Conservation (phyloP, 2,888 invertebrate genomes). For the Agriopis marginaria region DNA sequence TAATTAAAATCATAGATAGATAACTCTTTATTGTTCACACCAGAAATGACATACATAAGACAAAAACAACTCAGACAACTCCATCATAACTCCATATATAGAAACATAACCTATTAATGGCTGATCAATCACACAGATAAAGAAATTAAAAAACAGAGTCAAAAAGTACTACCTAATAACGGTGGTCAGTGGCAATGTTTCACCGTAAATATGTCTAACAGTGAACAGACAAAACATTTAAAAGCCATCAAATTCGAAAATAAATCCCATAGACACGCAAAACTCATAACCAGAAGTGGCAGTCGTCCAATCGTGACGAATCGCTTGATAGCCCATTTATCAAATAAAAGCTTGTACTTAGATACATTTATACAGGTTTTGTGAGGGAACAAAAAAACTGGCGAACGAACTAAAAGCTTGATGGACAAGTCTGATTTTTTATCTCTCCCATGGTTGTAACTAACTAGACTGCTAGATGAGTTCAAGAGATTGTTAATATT, state of each 20-base stretch:
- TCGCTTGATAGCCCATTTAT: constrained; percentile 43
- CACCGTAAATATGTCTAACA: neutral
- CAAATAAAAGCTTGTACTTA: constrained; percentile 22
- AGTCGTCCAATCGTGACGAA: constrained; percentile 39
- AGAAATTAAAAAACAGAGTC: too few relatives aligned
- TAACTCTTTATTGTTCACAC: too few relatives aligned
- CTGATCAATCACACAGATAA: too few relatives aligned
- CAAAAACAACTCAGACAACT: too few relatives aligned
- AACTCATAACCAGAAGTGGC: constrained; percentile 37
- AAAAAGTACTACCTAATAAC: neutral
- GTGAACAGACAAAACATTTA: constrained; percentile 2
- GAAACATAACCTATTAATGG: too few relatives aligned
- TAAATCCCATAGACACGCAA: constrained; percentile 36
- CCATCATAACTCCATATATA: too few relatives aligned
- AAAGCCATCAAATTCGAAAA: constrained; percentile 20
- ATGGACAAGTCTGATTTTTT: constrained; percentile 37
- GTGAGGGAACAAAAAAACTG: constrained; percentile 34
- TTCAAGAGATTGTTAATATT: constrained; percentile 15
- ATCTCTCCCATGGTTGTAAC: constrained; percentile 20
- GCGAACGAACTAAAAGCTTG: constrained; percentile 33
- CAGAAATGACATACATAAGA: too few relatives aligned
- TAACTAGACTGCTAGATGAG: constrained; percentile 16
- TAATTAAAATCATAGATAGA: too few relatives aligned
- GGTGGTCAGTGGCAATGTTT: neutral
- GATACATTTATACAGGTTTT: constrained; percentile 38